phyloP scores from a whole-genome alignment of 2,797 vertebrate genomes.

The Adrianichthys oophorus region DNA sequence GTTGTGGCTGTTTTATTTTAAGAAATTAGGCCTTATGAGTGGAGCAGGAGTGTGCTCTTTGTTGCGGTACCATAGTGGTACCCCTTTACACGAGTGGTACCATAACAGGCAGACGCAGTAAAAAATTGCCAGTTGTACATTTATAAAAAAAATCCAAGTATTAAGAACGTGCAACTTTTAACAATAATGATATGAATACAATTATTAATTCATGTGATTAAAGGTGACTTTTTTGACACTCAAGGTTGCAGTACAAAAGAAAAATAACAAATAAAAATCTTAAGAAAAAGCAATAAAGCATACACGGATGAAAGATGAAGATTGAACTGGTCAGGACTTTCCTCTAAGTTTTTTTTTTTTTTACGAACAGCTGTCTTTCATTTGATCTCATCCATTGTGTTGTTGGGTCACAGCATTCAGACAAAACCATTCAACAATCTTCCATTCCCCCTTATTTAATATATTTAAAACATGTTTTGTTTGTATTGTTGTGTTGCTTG shows the following conservation, averaged over 20 bases:
- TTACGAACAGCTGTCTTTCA: not conserved
- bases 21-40: constrained; percentile 16
- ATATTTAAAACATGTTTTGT: constrained; percentile 2
- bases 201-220: too few relatives aligned
- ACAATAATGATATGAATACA: too few relatives aligned
- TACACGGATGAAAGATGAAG: too few relatives aligned
- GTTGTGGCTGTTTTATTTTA: constrained; percentile 18
- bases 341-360: not conserved
- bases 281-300: not conserved
- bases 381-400: not conserved
- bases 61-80: not conserved
- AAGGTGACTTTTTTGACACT: too few relatives aligned
- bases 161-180: too few relatives aligned
- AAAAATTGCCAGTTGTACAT: constrained; percentile 30
- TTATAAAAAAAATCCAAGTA: too few relatives aligned
- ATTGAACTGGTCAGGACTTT: not conserved
- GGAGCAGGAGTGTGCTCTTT: constrained; percentile 16
- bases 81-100: constrained; percentile 1
- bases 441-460: not conserved
- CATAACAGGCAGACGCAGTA: constrained; percentile 6
- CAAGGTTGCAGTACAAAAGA: not conserved
- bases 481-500: not conserved
- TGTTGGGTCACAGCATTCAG: constrained; percentile 6
- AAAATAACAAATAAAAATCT: not conserved
- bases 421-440: constrained; percentile 6